phyloP scores from a whole-genome alignment of 2,113 vertebrate species.

The Heteronetta atricapilla region DNA sequence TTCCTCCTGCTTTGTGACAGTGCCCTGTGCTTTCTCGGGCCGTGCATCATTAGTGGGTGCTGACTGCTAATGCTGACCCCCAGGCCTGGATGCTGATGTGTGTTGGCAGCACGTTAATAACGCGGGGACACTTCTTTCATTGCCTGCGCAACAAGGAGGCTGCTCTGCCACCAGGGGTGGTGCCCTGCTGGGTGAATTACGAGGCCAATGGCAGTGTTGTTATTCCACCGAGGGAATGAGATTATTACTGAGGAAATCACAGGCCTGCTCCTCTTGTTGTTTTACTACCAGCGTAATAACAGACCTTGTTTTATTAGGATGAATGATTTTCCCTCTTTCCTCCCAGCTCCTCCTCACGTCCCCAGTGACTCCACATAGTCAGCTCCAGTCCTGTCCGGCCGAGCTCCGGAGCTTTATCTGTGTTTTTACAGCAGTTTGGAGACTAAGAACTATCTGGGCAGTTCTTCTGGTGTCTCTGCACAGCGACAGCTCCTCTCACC shows the following conservation, averaged over 20 bases:
- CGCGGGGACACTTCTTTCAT: background rate
- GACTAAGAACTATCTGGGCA: background rate
- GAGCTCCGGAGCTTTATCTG: background rate
- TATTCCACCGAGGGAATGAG: background rate
- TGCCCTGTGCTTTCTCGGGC: rapidly evolving
- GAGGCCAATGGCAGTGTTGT: conserved; percentile 18
- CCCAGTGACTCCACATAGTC: background rate
- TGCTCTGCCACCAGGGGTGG: background rate
- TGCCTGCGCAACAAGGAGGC: conserved; percentile 7
- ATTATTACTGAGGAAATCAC: conserved; percentile 67
- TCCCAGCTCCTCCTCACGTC: background rate
- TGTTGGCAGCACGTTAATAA: background rate
- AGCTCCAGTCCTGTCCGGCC: background rate
- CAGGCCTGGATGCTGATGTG: rapidly evolving
- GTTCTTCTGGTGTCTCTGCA: background rate
- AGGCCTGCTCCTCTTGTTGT: background rate
- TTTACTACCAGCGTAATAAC: conserved; percentile 28
- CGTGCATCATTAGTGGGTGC: rapidly evolving
- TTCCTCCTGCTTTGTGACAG: background rate
- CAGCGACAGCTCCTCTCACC: background rate
- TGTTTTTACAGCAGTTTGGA: background rate
- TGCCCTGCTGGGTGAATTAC: conserved; percentile 33
- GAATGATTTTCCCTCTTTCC: background rate
- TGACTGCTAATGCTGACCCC: background rate
- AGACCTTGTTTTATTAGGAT: conserved; percentile 43